These are phyloP conservation scores for Philypnodon macrostomus DNA, from an alignment of 2,797 vertebrate species.

Conservation along the genomic window DNA sequence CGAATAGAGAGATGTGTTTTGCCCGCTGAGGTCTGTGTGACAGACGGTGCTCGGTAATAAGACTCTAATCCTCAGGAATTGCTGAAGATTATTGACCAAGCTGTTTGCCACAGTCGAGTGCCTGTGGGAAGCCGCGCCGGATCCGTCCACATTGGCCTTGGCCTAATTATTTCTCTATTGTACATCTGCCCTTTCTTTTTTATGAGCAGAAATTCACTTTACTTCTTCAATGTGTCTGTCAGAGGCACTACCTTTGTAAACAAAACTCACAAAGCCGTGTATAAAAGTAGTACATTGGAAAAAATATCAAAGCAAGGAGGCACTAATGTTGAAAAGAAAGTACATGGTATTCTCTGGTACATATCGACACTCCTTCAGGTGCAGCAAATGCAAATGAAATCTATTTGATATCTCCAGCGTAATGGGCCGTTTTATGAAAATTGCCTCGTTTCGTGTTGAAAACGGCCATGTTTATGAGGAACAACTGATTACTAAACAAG, in stretches of 20 bases:
- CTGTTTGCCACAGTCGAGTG: constrained; percentile 76
- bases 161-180: constrained; percentile 64
- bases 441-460: constrained; percentile 13
- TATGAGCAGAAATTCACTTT: constrained; percentile 24
- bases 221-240: constrained; percentile 20
- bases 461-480: constrained; percentile 22
- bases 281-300: background rate
- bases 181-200: constrained; percentile 42
- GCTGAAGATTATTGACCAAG: constrained; percentile 77
- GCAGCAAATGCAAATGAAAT: background rate
- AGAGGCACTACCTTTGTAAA: background rate
- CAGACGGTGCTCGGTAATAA: constrained; percentile 73
- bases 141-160: constrained; percentile 55
- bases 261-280: background rate
- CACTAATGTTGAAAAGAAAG: background rate
- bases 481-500: constrained; percentile 38
- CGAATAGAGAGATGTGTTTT: constrained; percentile 51
- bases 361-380: background rate
- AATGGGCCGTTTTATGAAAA: constrained; percentile 21
- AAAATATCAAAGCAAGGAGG: background rate
- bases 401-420: constrained; percentile 2
- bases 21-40: constrained; percentile 61
- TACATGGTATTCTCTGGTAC: too few relatives aligned
- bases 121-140: constrained; percentile 49
- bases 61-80: constrained; percentile 78